Evolutionary conservation across 2,888 invertebrate species (phyloP), one percentile per base, ranked within the genome.

Genomic region (Leucoptera coffeella): DNA sequence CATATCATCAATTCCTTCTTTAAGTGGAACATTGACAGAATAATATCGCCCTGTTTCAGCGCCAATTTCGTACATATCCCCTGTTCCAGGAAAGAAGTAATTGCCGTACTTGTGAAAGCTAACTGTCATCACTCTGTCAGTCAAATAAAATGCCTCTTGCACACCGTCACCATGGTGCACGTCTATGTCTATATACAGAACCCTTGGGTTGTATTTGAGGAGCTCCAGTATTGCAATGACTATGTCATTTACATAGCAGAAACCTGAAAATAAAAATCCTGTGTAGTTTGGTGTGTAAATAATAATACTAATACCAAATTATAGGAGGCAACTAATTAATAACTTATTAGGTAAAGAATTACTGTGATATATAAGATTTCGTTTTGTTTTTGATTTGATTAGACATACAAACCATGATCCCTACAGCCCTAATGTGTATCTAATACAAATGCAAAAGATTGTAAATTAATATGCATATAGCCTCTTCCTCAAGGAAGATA

Each of bases 101-200:
- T 93, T 93, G 2, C 97, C 97, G 49, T 95, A 97, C 61, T 97
- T 97, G 50, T 99, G 99, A 55, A 99, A 97, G 23, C 95, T 96
- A 2, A 97, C 95, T 0, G 99, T 99, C 97, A 99, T 99, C 0
- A 99, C 97, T 32, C 97, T 38, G 50, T 97, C 96, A 0, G 95
- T 96, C 4, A 95, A 67, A 52, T 96, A 97, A 60, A 97, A 97
- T 0, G 96, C 96, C 60, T 96, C 97, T 56, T 97, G 95, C 0
- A 97, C 96, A 0, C 93, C 93, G 45, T 94, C 93, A 0, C 89
- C 91, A 40, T 99, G 99, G 55, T 99, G 99, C 1, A 99, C 97
- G 45, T 99, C 99, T 31, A 99, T 99, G 48, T 99, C 99, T 33
- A 99, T 93, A 50, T 99, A 99, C 3, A 99, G 65, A 1, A 99